phyloP scores from a whole-genome alignment of 2,888 invertebrate genomes.

The Cantharis nigra region DNA sequence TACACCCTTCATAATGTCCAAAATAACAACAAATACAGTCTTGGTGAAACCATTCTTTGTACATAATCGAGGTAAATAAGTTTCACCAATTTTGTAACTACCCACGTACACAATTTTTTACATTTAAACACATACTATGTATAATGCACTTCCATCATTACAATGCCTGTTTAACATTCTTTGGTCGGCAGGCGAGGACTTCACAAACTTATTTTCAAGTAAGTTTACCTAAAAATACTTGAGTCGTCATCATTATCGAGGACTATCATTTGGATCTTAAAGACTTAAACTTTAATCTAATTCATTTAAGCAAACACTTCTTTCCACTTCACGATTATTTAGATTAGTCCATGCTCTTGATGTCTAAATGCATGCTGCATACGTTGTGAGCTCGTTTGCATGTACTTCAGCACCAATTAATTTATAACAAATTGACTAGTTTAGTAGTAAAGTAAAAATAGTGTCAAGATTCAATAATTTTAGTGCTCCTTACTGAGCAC shows the following conservation, averaged over 20 bases:
- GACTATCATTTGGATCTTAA: constrained; percentile 15
- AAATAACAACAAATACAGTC: background rate
- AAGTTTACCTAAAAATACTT: constrained; percentile 42
- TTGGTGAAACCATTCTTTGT: background rate
- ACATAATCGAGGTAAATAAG: constrained; percentile 5
- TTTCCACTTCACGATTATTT: constrained; percentile 36
- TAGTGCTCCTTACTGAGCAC: background rate
- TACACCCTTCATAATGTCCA: background rate
- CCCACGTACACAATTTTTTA: constrained; percentile 19
- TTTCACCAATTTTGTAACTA: constrained; percentile 25
- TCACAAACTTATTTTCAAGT: constrained; percentile 49
- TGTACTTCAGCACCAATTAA: constrained; percentile 6
- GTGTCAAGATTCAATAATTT: background rate
- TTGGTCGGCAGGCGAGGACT: constrained; percentile 53
- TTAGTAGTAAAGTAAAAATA: background rate
- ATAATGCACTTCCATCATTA: constrained; percentile 36
- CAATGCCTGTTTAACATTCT: constrained; percentile 40
- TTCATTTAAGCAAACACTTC: constrained; percentile 31
- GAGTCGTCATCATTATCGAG: constrained; percentile 23
- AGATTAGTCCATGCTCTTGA: constrained; percentile 17
- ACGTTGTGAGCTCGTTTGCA: constrained; percentile 9
- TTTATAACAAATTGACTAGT: background rate
- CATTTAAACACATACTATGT: constrained; percentile 20
- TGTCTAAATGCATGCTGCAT: constrained; percentile 14
- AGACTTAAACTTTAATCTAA: constrained; percentile 15